Evolutionary conservation across 2,888 invertebrate species (phyloP), one percentile per base, ranked within the genome.

Genomic region (Salpingus planirostris): DNA sequence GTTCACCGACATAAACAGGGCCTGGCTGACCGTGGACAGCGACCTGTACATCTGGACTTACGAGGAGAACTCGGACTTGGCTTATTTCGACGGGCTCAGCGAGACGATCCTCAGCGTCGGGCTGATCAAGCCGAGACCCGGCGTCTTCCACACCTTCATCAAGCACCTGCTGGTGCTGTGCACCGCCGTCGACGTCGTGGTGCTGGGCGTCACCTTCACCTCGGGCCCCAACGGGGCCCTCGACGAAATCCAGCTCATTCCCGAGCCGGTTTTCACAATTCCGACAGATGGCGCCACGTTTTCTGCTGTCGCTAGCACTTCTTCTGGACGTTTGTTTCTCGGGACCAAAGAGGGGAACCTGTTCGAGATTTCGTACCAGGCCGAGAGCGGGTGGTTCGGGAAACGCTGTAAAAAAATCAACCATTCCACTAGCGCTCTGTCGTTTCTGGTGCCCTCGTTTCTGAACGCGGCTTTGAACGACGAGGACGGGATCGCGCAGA

Each of bases 1-100:
- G 5, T 96, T 98, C 67, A 86, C 95, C 34, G 93, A 92, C 64
- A 93, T 98, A 46, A 85, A 84, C 31, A 73, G 97, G 56, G 96
- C 96, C 0, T 98, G 96, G 96, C 69, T 98, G 32, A 90, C 93
- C 3, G 90, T 98, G 47, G 98, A 98, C 60, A 93, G 91, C 52
- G 93, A 96, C 67, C 86, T 98, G 49, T 98, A 93, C 69, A 78
- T 96, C 21, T 98, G 98, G 98, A 88, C 92, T 13, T 97, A 92
- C 67, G 92, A 95, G 64, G 85, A 91, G 65, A 88, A 90, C 28
- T 78, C 83, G 40, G 97, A 98, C 70, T 80, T 97, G 13, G 93
- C 96, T 1, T 97, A 91, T 65, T 97, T 87, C 66, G 96, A 97
- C 72, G 93, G 93, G 1, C 71, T 97, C 1, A 87, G 82, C 47